Evolutionary conservation across 2,888 invertebrate genomes (phyloP), one percentile per base, ranked within the genome.

Genomic region (Camptogramma bilineatum): DNA sequence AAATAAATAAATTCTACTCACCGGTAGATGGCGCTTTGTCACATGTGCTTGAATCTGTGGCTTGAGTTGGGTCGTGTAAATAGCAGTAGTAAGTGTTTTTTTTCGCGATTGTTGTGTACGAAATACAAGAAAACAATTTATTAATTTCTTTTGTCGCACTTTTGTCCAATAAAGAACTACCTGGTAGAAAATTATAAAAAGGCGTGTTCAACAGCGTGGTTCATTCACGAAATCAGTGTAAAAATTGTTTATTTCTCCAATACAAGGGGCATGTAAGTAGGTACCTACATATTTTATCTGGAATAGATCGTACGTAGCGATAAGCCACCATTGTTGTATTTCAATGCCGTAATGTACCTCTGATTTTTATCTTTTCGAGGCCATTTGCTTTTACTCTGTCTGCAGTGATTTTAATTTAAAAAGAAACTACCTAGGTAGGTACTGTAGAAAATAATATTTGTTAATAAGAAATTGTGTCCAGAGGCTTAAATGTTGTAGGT

Each of bases 321-420:
- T 62, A 62, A 56, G 62, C 51, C 62, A 31, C 62, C 62, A 62
- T 62, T 62, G 62, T 62, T 62, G 34, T 16, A 44, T 51, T 61
- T 53, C 13, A 17, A 52, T 54, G n/a, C 44, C 21, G 13, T 54
- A 46, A 52, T 55, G 54, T 46, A 46, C 51, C 28, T 51, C 17
- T 24, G 64, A 62, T 68, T 56, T 44, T 62, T 55, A 62, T 62
- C 62, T 21, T 28, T 62, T 24, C 46, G 46, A 61, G 51, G 61
- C 46, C 16, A 16, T 7, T 28, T 52, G 54, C 34, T 39, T 39
- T 1, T 1, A 3, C 13, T 39, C 13, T 13, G 34, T 39, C 34
- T 39, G 34, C 34, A 13, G 34, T 13, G 10, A 13, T 2, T 13
- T 13, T 1, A 13, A 39, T 13, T 39, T 13, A 13, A 39, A 39